A percentile compares a stretch with the other conserved stretches of the same genome.
Conservation (phyloP, 1,140 invertebrate genomes). For the Drosophila kikkawai region DNA sequence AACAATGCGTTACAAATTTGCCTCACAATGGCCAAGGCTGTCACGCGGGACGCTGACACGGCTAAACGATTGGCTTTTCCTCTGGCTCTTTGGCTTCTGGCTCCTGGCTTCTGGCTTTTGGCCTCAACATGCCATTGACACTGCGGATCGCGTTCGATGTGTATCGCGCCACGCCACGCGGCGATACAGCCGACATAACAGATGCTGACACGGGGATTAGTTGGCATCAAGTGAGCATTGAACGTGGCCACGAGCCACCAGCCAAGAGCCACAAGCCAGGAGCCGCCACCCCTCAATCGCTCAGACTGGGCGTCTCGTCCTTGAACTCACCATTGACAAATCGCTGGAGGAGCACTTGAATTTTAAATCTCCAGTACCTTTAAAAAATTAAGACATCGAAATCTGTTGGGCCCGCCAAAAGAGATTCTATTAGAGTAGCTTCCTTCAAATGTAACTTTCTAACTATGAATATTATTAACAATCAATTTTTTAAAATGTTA, state of each 20-base stretch:
- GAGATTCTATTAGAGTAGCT: not conserved
- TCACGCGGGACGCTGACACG: constrained; percentile 25
- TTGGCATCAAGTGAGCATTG: constrained; percentile 65
- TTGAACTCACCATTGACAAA: constrained; percentile 29
- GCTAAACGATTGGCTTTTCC: constrained; percentile 48
- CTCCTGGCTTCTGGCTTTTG: constrained; percentile 11
- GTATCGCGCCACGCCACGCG: constrained; percentile 27
- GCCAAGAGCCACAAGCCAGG: constrained; percentile 4
- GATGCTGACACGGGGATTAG: constrained; percentile 72
- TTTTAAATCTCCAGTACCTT: not conserved
- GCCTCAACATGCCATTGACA: constrained; percentile 48
- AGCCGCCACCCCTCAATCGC: not conserved
- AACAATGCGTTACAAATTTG: constrained; percentile 77
- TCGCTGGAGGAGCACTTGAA: constrained; percentile 17
- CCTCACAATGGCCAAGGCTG: constrained; percentile 57
- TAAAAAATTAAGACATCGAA: too few relatives aligned
- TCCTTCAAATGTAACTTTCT: not conserved
- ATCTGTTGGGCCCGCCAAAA: too few relatives aligned
- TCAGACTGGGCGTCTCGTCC: constrained; percentile 9
- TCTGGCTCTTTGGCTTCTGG: constrained; percentile 17
- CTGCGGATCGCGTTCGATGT: constrained; percentile 51
- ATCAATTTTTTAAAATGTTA: not conserved
- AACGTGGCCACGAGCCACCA: constrained; percentile 33
- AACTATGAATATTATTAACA: not conserved
- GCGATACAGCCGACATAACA: constrained; percentile 46